phyloP scores from a whole-genome alignment of 1,140 invertebrate genomes.

The Ceratina calcarata region DNA sequence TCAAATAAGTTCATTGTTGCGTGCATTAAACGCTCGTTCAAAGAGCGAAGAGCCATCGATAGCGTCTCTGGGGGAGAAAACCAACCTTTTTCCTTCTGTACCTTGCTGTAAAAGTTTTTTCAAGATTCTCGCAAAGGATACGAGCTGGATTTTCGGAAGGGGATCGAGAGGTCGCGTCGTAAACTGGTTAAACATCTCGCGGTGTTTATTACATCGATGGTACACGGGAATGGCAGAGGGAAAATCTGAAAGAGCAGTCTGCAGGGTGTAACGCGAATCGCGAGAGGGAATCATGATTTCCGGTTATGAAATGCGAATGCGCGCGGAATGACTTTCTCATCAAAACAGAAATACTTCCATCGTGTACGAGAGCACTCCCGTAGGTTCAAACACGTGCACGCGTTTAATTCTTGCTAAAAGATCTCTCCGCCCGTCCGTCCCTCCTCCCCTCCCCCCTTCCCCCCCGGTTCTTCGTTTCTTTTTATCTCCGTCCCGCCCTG shows the following conservation, averaged over 20 bases:
- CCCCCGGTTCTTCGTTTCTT: not conserved
- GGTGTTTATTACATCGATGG: constrained; percentile 37
- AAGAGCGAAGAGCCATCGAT: constrained; percentile 4
- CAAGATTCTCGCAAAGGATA: too few species aligned
- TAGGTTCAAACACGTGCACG: constrained; percentile 22
- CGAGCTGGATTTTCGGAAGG: not conserved
- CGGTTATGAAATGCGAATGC: constrained; percentile 31
- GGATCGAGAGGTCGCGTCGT: constrained; percentile 16
- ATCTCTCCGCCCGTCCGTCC: constrained; percentile 4
- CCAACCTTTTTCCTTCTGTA: not conserved
- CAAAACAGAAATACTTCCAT: constrained; percentile 35
- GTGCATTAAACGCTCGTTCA: constrained; percentile 24
- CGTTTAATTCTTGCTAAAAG: constrained; percentile 49
- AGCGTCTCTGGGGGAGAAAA: not conserved
- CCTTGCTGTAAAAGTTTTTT: not conserved
- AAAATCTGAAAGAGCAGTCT: constrained; percentile 31
- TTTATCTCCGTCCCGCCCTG: not conserved
- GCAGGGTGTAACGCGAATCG: constrained; percentile 29
- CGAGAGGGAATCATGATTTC: constrained; percentile 32
- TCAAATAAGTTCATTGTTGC: constrained; percentile 18
- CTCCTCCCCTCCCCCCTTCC: not conserved
- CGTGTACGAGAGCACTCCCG: constrained; percentile 37
- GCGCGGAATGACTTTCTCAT: constrained; percentile 40
- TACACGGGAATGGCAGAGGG: not conserved
- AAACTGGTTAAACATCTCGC: constrained; percentile 39